phyloP scores from a whole-genome alignment of 2,888 invertebrate species.

The Tinea pellionella region DNA sequence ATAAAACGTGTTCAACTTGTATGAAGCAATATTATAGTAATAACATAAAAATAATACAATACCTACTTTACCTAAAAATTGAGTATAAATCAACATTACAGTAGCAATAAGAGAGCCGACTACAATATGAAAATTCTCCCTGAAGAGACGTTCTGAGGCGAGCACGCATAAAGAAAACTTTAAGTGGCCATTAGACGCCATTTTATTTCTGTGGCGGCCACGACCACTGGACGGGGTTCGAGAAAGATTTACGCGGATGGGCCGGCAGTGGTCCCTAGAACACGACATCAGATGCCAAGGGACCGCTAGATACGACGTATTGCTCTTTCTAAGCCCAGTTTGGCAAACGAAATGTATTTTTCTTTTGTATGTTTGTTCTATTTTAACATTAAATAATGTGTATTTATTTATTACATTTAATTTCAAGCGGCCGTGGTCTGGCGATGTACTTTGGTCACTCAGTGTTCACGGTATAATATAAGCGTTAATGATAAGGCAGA shows the following conservation, averaged over 20 bases:
- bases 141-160: constrained; percentile 13
- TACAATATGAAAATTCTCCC: constrained; percentile 14
- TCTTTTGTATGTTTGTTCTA: not conserved
- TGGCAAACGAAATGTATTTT: not conserved
- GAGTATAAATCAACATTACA: not conserved
- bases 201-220: constrained; percentile 21
- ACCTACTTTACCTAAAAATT: constrained; percentile 1
- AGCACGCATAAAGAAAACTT: constrained; percentile 32
- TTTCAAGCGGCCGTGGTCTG: too few relatives aligned
- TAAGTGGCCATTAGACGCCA: constrained; percentile 34
- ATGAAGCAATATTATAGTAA: too few relatives aligned
- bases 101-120: not conserved
- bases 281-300: constrained; percentile 6
- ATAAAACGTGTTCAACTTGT: too few relatives aligned
- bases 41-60: not conserved
- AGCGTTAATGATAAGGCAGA: too few relatives aligned
- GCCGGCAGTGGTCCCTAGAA: not conserved
- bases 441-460: too few relatives aligned
- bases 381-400: too few relatives aligned
- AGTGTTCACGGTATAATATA: too few relatives aligned
- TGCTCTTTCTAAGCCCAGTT: constrained; percentile 1
- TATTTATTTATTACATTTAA: too few relatives aligned
- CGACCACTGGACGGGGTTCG: not conserved
- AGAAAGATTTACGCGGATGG: constrained; percentile 5
- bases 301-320: not conserved